These are phyloP conservation scores for Drosophila nasuta DNA, from an alignment of 1,140 invertebrate genomes.

Conservation along the genomic window DNA sequence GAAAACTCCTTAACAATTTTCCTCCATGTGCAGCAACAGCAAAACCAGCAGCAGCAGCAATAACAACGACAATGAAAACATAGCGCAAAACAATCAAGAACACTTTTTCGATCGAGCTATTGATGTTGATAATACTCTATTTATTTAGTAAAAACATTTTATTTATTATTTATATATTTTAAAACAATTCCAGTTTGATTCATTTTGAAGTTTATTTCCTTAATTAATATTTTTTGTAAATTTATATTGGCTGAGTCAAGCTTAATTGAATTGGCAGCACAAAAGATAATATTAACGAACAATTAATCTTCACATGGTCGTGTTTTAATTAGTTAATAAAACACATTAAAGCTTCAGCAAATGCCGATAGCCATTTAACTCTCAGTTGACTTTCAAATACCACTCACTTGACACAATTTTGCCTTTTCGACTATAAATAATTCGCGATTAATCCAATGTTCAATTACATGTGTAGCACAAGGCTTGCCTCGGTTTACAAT, in stretches of 20 bases:
- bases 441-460: neutral
- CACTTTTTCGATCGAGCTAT: neutral
- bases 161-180: neutral
- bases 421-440: neutral
- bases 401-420: no score
- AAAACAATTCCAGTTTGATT: no score
- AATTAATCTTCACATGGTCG: neutral
- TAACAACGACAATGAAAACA: constrained; percentile 35
- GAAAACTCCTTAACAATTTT: constrained; percentile 54
- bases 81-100: constrained; percentile 20
- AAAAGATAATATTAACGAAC: constrained; percentile 18
- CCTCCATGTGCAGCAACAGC: constrained; percentile 12
- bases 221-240: no score
- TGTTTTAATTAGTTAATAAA: neutral
- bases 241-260: no score
- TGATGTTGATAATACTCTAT: constrained; percentile 10
- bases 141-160: no score
- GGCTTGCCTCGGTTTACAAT: neutral
- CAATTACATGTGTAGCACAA: neutral
- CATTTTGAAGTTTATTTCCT: no score
- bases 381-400: no score
- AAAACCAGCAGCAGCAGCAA: constrained; percentile 6
- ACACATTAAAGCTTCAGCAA: neutral
- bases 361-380: no score
- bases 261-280: neutral